Conservation (phyloP, 1,140 invertebrate genomes). For the Heterodera carotae region DNA sequence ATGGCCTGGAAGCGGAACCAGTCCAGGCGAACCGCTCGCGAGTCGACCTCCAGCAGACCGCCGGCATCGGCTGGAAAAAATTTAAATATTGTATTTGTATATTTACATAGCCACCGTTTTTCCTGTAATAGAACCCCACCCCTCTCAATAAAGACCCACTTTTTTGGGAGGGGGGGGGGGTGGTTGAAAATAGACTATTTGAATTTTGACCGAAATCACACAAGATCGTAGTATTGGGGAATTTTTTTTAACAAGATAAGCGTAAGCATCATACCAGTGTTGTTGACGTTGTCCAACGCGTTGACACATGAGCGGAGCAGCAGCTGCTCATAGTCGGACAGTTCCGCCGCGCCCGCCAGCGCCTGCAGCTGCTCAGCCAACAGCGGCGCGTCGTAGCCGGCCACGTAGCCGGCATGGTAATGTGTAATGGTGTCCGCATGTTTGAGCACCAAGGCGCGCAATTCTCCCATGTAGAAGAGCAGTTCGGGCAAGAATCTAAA, state of each 20-base stretch:
- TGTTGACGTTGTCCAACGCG: constrained; percentile 76
- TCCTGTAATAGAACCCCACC: too few species aligned
- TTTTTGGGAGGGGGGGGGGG: too few species aligned
- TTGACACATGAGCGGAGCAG: constrained; percentile 90
- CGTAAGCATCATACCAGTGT: constrained; percentile 9
- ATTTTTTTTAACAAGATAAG: constrained; percentile 6
- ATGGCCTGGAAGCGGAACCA: constrained; percentile 94
- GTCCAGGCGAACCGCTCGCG: constrained; percentile 87
- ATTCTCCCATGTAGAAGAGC: constrained; percentile 95
- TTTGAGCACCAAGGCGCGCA: constrained; percentile 69
- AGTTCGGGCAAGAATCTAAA: constrained; percentile 93
- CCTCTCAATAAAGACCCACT: too few species aligned
- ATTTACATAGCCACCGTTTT: too few species aligned
- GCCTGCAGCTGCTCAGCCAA: constrained; percentile 85
- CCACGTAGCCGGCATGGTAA: constrained; percentile 86
- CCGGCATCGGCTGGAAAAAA: not conserved
- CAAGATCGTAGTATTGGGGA: too few species aligned
- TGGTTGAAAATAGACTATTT: too few species aligned
- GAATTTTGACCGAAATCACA: too few species aligned
- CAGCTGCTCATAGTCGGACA: constrained; percentile 88
- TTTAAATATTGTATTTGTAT: not conserved
- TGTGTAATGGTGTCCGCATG: constrained; percentile 95
- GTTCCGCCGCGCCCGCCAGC: constrained; percentile 72
- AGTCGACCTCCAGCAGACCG: constrained; percentile 52
- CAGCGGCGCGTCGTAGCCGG: constrained; percentile 89